These are phyloP conservation scores for Thunnus albacares DNA, from an alignment of 2,797 vertebrate species.

Conservation along the genomic window DNA sequence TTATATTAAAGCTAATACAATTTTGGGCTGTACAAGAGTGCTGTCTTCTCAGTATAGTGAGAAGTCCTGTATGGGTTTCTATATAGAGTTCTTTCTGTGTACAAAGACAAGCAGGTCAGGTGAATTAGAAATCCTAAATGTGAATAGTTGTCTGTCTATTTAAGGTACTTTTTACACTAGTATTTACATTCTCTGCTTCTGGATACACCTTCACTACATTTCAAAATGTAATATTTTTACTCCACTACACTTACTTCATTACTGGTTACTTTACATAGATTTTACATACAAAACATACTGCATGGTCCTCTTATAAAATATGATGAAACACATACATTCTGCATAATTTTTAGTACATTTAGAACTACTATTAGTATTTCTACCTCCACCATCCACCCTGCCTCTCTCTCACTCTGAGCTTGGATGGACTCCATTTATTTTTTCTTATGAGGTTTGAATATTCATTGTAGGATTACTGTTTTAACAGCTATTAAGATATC, in stretches of 20 bases:
- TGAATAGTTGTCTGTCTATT: not conserved
- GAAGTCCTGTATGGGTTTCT: not conserved
- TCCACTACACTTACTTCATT: not conserved
- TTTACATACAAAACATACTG: not conserved
- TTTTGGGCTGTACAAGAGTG: too few relatives aligned
- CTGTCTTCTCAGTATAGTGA: not conserved
- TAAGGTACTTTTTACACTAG: too few relatives aligned
- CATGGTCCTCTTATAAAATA: not conserved
- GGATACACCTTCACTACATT: not conserved
- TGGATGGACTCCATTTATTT: not conserved
- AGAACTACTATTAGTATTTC: too few relatives aligned
- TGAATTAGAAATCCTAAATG: not conserved
- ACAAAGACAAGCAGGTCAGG: not conserved
- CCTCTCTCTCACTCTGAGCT: not conserved
- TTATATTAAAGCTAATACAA: too few relatives aligned
- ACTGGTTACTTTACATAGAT: not conserved
- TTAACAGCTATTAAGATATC: not conserved
- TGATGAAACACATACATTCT: not conserved
- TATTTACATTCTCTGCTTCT: too few relatives aligned
- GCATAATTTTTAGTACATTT: too few relatives aligned
- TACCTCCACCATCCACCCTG: too few relatives aligned
- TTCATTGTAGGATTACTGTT: too few relatives aligned
- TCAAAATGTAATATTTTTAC: not conserved
- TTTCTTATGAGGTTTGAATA: not conserved
- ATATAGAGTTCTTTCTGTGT: too few relatives aligned